Percentiles rank a stretch among this genome's conserved stretches.
These are phyloP conservation scores for Chloroceryle aenea DNA, from an alignment of 2,113 vertebrate species.

Conservation along the genomic window DNA sequence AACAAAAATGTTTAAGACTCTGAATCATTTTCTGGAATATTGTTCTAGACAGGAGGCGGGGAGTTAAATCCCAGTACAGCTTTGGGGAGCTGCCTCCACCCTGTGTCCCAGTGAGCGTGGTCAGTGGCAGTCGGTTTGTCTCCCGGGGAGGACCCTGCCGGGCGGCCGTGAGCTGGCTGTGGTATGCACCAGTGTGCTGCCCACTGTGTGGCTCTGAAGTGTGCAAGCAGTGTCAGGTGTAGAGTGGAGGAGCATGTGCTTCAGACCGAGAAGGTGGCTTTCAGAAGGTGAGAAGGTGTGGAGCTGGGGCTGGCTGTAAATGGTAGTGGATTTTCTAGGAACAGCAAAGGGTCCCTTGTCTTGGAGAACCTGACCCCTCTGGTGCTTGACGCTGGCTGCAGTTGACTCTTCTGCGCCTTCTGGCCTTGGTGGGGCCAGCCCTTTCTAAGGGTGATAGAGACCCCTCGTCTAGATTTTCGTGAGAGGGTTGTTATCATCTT, in stretches of 20 bases:
- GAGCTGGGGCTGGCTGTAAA: neutral
- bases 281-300: neutral
- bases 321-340: neutral
- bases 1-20: neutral
- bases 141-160: neutral
- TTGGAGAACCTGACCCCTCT: neutral
- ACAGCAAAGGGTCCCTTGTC: neutral
- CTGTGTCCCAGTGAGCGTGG: neutral
- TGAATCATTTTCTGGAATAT: neutral
- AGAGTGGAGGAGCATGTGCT: neutral
- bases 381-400: neutral
- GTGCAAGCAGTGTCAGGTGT: fast-evolving
- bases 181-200: fast-evolving
- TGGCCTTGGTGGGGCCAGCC: neutral
- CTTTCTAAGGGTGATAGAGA: neutral
- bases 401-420: neutral
- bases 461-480: neutral
- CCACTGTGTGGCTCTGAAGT: fast-evolving
- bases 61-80: too few relatives aligned
- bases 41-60: neutral
- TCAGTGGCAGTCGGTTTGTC: neutral
- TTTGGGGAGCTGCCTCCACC: neutral
- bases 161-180: too few relatives aligned
- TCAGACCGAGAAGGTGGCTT: neutral
- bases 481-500: neutral